Conservation (phyloP, 2,888 invertebrate species). For the Lacanobia wlatinum region DNA sequence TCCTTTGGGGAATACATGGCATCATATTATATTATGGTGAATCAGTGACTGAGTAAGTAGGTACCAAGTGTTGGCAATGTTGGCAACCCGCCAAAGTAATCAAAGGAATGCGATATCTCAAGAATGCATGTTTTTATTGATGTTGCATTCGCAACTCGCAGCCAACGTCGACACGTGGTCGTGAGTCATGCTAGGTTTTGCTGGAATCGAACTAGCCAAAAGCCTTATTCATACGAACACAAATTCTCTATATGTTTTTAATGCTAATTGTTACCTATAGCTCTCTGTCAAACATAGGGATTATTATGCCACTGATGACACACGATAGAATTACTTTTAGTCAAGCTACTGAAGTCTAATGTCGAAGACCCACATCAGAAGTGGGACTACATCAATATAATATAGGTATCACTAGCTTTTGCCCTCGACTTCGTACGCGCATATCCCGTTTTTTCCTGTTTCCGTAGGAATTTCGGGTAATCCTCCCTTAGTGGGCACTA, state of each 20-base stretch:
- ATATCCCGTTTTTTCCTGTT: too few species aligned
- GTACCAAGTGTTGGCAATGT: constrained; percentile 41
- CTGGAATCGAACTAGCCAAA: constrained; percentile 1
- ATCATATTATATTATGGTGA: constrained; percentile 9
- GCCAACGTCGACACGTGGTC: not conserved
- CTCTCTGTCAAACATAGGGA: not conserved
- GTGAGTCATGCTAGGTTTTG: constrained; percentile 11
- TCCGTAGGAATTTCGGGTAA: too few species aligned
- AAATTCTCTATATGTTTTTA: not conserved
- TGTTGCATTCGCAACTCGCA: constrained; percentile 11
- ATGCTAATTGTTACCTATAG: too few species aligned
- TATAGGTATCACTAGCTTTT: too few species aligned
- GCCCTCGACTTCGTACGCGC: too few species aligned
- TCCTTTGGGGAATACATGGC: not conserved
- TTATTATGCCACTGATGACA: too few species aligned
- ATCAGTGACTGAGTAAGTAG: constrained; percentile 18
- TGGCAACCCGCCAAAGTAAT: constrained; percentile 46
- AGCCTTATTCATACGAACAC: not conserved
- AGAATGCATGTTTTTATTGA: constrained; percentile 45
- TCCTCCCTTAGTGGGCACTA: too few species aligned
- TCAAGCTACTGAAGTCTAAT: too few species aligned
- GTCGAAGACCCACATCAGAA: too few species aligned
- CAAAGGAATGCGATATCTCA: constrained; percentile 28
- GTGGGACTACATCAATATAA: too few species aligned
- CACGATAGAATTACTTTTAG: too few species aligned